Evolutionary conservation across 2,888 invertebrate species (phyloP).

Genomic region (Eupithecia subfuscata): DNA sequence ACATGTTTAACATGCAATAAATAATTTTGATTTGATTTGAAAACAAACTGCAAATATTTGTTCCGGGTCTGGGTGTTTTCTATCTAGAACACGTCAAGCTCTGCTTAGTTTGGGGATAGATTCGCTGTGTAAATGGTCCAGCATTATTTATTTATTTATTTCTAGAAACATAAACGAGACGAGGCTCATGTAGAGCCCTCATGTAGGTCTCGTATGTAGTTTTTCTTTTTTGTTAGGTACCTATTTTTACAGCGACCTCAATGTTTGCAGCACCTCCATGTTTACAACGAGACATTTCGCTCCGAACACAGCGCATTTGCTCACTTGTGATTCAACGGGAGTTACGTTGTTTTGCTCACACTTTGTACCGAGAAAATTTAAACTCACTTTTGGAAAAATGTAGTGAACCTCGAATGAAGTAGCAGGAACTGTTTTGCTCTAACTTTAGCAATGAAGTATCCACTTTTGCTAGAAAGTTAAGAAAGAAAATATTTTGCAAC

Average conservation of each 20-base stretch:
- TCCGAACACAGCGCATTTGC: not conserved
- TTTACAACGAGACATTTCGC: not conserved
- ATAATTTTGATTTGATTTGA: no score
- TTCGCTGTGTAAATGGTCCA: not conserved
- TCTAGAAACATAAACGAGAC: not conserved
- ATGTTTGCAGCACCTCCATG: not conserved
- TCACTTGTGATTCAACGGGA: not conserved
- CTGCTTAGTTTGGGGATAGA: not conserved
- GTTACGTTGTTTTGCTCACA: not conserved
- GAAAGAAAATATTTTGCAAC: slow-evolving; percentile 22
- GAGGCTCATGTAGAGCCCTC: not conserved
- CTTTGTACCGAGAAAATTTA: not conserved
- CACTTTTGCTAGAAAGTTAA: slow-evolving; percentile 30
- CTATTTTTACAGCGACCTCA: not conserved
- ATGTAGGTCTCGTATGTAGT: not conserved
- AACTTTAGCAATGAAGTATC: slow-evolving; percentile 24
- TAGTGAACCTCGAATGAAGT: not conserved
- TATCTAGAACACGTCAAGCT: no score
- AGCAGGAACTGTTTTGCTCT: slow-evolving; percentile 1
- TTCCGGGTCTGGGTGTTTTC: not conserved
- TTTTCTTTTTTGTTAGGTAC: not conserved
- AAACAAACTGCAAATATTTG: not conserved
- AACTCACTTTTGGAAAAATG: not conserved
- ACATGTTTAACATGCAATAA: no score
- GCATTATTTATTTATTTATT: not conserved